Evolutionary conservation across 2,888 invertebrate species (phyloP).

Genomic region (Aspidapion aeneum): DNA sequence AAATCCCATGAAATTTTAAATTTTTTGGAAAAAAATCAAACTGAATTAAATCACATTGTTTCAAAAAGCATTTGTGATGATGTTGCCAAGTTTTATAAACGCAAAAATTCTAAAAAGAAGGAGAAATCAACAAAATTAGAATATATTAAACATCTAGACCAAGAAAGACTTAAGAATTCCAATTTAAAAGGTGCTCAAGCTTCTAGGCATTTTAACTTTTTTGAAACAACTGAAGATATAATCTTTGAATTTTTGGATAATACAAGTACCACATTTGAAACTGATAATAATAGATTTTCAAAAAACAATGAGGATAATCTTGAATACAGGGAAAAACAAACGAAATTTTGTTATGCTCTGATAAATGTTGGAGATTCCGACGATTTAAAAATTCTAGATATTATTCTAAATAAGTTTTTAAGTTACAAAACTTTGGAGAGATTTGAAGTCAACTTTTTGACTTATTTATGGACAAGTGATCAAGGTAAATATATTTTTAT

Average conservation of each 20-base stretch:
- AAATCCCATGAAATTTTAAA: background rate
- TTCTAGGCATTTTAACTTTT: background rate
- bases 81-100: background rate
- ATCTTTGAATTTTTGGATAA: background rate
- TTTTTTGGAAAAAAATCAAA: background rate
- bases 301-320: background rate
- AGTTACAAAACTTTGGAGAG: background rate
- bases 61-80: background rate
- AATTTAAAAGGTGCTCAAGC: background rate
- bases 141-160: background rate
- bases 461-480: background rate
- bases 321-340: background rate
- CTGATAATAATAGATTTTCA: background rate
- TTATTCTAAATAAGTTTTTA: background rate
- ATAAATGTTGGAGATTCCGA: background rate
- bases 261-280: background rate
- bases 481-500: too few relatives aligned
- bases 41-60: background rate
- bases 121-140: background rate
- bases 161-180: background rate
- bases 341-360: conserved; percentile 2
- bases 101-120: background rate
- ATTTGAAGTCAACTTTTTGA: conserved; percentile 3
- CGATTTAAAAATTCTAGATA: background rate
- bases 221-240: background rate